Conservation (phyloP, 2,888 invertebrate genomes). For the Pyrocoelia pectoralis region DNA sequence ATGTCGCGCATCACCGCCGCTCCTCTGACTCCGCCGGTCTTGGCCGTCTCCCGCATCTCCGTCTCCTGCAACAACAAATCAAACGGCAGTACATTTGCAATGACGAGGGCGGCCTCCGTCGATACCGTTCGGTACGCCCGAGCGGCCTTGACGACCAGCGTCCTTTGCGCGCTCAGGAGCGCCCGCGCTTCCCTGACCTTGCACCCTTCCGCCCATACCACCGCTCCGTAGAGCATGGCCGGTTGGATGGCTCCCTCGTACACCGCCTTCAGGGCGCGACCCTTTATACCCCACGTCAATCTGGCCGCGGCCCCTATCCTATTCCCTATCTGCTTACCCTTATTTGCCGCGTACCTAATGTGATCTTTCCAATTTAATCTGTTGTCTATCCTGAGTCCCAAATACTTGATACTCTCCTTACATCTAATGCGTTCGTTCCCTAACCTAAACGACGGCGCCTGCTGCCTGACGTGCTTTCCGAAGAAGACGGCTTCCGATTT, state of each 20-base stretch:
- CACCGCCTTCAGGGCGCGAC: not conserved
- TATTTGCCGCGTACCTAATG: not conserved
- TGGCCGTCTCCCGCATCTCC: not conserved
- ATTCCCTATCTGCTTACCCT: not conserved
- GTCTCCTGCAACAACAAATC: not conserved
- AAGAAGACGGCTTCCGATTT: slow-evolving; percentile 28
- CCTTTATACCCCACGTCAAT: slow-evolving; percentile 8
- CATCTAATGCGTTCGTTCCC: slow-evolving; percentile 11
- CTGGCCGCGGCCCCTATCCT: slow-evolving; percentile 9
- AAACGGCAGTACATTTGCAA: not conserved
- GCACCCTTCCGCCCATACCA: not conserved
- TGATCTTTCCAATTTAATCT: slow-evolving; percentile 13
- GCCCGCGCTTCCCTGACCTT: not conserved
- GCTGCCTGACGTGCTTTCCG: slow-evolving; percentile 3
- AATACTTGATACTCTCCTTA: slow-evolving; percentile 17
- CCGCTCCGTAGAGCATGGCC: slow-evolving; percentile 7
- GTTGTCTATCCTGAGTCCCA: slow-evolving; percentile 21
- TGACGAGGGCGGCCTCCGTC: not conserved
- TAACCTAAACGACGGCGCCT: slow-evolving; percentile 22
- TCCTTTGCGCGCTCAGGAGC: slow-evolving; percentile 5
- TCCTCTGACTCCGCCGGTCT: not conserved
- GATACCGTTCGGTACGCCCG: not conserved
- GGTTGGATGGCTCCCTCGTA: slow-evolving; percentile 14
- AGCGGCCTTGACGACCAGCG: not conserved
- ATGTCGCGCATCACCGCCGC: not conserved